A percentile compares a stretch with the other conserved stretches of the same genome.
phyloP scores from a whole-genome alignment of 2,113 vertebrate genomes.

The Madoqua kirkii region DNA sequence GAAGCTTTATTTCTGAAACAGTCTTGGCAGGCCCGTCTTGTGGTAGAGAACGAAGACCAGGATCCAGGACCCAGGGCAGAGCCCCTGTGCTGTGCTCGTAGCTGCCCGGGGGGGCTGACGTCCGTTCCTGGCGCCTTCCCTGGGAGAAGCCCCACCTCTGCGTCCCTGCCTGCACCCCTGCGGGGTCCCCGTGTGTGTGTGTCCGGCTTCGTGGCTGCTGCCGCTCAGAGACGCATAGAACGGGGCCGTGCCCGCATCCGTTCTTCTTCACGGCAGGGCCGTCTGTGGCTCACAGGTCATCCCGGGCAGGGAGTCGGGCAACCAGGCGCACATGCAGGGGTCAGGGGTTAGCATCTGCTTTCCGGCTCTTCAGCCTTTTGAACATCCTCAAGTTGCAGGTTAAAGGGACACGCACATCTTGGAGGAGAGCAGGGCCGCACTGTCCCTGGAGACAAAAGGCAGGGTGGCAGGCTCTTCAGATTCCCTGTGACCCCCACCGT shows the following conservation, averaged over 20 bases:
- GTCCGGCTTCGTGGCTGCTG: background rate
- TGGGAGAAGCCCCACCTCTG: background rate
- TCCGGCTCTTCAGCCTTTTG: accelerated
- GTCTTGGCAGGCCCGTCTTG: background rate
- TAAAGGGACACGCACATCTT: background rate
- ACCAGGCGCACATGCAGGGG: accelerated
- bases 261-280: accelerated
- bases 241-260: accelerated
- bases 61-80: accelerated
- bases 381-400: accelerated
- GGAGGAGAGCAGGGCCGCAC: background rate
- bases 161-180: accelerated
- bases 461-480: background rate
- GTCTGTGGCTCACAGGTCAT: background rate
- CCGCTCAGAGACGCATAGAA: accelerated
- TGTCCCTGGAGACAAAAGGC: background rate
- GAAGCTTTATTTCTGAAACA: background rate
- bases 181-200: accelerated
- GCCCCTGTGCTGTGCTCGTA: accelerated
- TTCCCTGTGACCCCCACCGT: background rate
- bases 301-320: accelerated
- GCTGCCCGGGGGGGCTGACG: accelerated
- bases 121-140: accelerated
- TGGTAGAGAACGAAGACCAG: accelerated
- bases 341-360: accelerated